Base-by-base conservation (phyloP, 1,140 invertebrate species). In the Agrilus planipennis region DNA sequence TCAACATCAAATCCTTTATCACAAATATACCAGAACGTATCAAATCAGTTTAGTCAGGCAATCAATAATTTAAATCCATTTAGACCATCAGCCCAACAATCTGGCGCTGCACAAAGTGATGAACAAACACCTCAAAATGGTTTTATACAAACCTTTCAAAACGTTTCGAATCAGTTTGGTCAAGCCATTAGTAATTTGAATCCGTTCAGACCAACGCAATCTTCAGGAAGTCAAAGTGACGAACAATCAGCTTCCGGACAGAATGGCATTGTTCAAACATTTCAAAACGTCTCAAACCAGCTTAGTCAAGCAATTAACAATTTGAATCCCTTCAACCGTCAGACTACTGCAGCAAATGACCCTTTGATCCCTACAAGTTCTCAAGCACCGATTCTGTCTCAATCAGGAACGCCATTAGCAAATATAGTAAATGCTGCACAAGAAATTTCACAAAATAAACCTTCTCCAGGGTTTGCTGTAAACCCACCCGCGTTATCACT, bases 1-100 rank as follows among this genome's bases (percentile, higher is more conserved):
- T 9, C 23, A 7, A 27, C 23, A 27, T 9, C 7, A 27, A 9
- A 7, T 9, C 23, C 23, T 12, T 27, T 27, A 27, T n/a, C n/a
- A n/a, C n/a, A n/a, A n/a, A n/a, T n/a, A n/a, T n/a, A n/a, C n/a
- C 23, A 27, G 23, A 12, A 7, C 23, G 12, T 27, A 9, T 12
- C 7, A 27, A 12, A 27, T 9, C 12, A 30, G 21, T 31, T 40
- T 17, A 34, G 41, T 12, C 19, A 28, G 28, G 21, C 41, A 18
- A 42, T 42, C 15, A 43, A 38, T 23, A 43, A 43, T 38, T 32
- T 38, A 2, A 43, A 43, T 32, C 41, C 34, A 5, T 43, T 43
- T 23, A 38, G 28, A 32, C 12, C 19, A 6, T n/a, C 17, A 34
- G 14, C 15, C 11, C 7, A 43, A 34, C 32, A 19, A 37, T 20